A percentile compares a stretch with the other conserved stretches of the same genome.
phyloP scores from a whole-genome alignment of 2,888 invertebrate genomes.

The Harpalus rubripes region DNA sequence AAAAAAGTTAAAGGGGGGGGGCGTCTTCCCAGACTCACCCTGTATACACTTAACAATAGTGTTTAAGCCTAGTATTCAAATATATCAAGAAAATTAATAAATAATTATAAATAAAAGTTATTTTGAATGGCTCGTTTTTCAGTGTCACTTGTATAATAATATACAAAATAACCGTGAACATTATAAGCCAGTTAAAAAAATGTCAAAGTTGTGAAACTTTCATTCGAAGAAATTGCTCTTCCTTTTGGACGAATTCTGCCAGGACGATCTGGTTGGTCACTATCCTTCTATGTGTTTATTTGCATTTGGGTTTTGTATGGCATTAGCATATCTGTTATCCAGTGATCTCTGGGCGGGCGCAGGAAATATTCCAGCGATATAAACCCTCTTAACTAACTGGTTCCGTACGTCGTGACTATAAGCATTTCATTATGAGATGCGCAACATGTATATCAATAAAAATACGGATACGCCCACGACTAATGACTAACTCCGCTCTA shows the following conservation, averaged over 20 bases:
- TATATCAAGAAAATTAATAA: too few relatives aligned
- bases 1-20: too few relatives aligned
- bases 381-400: slow-evolving; percentile 62
- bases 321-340: slow-evolving; percentile 63
- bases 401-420: slow-evolving; percentile 48
- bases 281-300: slow-evolving; percentile 13
- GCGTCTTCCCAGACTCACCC: too few relatives aligned
- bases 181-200: too few relatives aligned
- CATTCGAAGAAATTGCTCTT: too few relatives aligned
- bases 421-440: slow-evolving; percentile 46
- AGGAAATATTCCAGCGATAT: slow-evolving; percentile 61
- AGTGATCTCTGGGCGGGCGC: slow-evolving; percentile 61
- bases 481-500: slow-evolving; percentile 32
- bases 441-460: slow-evolving; percentile 54
- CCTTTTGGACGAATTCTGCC: background rate
- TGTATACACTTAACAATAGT: too few relatives aligned
- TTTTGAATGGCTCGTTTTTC: too few relatives aligned
- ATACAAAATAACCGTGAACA: too few relatives aligned
- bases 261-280: background rate
- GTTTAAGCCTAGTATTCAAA: too few relatives aligned
- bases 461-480: slow-evolving; percentile 37
- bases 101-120: too few relatives aligned
- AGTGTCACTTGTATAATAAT: too few relatives aligned
- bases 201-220: too few relatives aligned
- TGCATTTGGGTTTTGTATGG: slow-evolving; percentile 2